Evolutionary conservation across 2,113 vertebrate genomes (phyloP), one percentile per base, ranked within the genome.

Genomic region (Apteryx owenii): DNA sequence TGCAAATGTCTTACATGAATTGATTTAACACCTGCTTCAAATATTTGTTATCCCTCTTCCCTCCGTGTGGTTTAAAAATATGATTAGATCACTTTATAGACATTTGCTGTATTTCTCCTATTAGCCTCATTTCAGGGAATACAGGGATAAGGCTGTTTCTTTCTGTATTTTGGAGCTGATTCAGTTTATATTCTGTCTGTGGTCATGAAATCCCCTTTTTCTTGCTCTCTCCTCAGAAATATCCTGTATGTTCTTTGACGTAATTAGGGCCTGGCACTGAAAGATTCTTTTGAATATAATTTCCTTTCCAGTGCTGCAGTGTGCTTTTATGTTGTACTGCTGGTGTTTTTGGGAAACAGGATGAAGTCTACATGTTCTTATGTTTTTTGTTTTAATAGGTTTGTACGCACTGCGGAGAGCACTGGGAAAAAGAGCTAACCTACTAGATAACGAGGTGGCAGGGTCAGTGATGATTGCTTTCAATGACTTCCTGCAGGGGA

Each of bases 401-500:
- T 92, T 99, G 90, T 97, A 88, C 4, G 99, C 99, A 0, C 96
- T 99, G 81, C 95, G 98, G 65, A 98, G 99, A 97, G 98, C 93
- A 2, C 96, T 99, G 81, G 98, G 85, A 48, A 96, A 98, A 58
- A 95, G 96, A 53, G 94, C 97, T 4, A 89, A 71, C 18, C 96
- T 98, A 2, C 95, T 97, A 28, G 99, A 99, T 95, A 89, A 51
- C 3, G 98, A 98, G 88, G 97, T 99, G 77, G 98, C 93, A 81
- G 98, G 98, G 10, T 96, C 96, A 29, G 98, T 99, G 97, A 98
- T 92, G 62, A 98, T 99, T 95, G 98, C 98, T 42, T 86, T 98
- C 90, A 98, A 96, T 90, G 99, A 99, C 98, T 99, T 99, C 90
- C 98, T 98, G 94, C 98, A 98, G 98, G 99, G 98, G 54, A 98